Percentiles rank a stretch among this genome's conserved stretches.
Conservation (phyloP, 2,888 invertebrate genomes). For the Nasonia oneida region DNA sequence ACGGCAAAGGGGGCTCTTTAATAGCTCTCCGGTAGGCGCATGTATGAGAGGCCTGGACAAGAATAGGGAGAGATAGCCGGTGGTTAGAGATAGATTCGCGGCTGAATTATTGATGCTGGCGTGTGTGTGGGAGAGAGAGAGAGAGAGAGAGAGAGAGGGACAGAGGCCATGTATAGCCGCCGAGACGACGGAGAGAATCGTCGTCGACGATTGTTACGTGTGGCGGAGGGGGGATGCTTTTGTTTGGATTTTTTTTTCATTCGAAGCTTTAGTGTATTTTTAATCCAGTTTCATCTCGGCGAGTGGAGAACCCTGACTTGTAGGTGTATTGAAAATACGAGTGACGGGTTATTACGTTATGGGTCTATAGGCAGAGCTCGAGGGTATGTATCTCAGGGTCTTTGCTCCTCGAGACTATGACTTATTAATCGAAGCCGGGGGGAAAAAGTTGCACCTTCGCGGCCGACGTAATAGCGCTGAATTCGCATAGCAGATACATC, state of each 20-base stretch:
- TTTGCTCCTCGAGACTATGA: background rate
- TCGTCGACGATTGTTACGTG: constrained; percentile 18
- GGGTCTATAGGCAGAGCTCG: too few relatives aligned
- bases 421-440: background rate
- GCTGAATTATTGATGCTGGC: constrained; percentile 77
- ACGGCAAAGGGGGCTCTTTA: constrained; percentile 14
- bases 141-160: background rate
- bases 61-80: constrained; percentile 59
- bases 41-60: constrained; percentile 12
- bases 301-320: background rate
- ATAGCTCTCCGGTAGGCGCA: constrained; percentile 20
- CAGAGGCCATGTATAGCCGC: constrained; percentile 50
- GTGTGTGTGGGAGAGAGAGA: constrained; percentile 64
- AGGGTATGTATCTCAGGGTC: background rate
- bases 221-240: background rate
- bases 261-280: background rate
- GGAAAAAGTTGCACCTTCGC: background rate
- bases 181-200: background rate
- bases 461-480: background rate
- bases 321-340: too few relatives aligned
- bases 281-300: background rate
- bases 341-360: too few relatives aligned
- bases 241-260: background rate
- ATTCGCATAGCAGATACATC: background rate
- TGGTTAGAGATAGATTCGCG: constrained; percentile 73